Conservation (phyloP, 2,113 vertebrate species). For the Eclectus roratus region DNA sequence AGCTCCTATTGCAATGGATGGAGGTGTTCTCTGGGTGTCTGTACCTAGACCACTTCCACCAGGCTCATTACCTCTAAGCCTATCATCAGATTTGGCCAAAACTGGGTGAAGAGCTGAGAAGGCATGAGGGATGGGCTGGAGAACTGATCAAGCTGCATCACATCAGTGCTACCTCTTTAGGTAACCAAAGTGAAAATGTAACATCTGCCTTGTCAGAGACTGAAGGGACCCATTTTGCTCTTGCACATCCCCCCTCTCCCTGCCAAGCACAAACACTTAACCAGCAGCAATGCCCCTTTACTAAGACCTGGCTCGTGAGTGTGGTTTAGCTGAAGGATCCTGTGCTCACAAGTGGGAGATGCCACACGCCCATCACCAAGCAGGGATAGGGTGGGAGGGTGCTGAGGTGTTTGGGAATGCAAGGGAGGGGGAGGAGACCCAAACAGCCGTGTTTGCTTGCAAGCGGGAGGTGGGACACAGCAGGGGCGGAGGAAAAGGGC, state of each 20-base stretch:
- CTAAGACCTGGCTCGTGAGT: neutral
- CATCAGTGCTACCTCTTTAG: neutral
- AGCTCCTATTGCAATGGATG: neutral
- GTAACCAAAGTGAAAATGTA: neutral
- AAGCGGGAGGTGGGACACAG: neutral
- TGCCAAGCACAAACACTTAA: neutral
- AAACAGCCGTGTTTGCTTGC: neutral
- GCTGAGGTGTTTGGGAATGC: neutral
- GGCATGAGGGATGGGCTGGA: neutral
- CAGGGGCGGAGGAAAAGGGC: conserved; percentile 9
- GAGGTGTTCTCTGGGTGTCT: neutral
- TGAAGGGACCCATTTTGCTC: neutral
- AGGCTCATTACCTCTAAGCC: neutral
- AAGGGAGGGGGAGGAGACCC: neutral
- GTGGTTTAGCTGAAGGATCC: neutral
- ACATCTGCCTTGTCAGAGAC: neutral
- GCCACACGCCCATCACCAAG: accelerated
- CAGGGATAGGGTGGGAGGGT: neutral
- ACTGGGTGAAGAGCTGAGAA: neutral
- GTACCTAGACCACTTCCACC: neutral
- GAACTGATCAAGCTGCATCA: neutral
- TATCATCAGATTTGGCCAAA: neutral
- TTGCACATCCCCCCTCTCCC: neutral
- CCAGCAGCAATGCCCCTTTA: neutral
- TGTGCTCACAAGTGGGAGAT: neutral